These are phyloP conservation scores for Tenthredo mesomela DNA, from an alignment of 2,888 invertebrate species.

Conservation along the genomic window DNA sequence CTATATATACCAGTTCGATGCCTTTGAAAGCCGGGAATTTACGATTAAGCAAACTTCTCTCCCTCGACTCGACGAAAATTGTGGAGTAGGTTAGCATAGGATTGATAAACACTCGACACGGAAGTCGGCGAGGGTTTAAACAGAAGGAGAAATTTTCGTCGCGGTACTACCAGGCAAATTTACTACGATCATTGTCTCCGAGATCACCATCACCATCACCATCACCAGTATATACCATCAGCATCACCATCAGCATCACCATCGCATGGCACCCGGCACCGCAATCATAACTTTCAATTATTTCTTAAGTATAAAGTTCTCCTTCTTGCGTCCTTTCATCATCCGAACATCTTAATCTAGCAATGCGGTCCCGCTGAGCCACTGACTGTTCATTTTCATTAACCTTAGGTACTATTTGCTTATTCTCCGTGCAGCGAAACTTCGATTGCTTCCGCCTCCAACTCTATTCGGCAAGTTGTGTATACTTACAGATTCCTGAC, in stretches of 20 bases:
- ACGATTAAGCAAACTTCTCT: not conserved
- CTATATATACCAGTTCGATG: not conserved
- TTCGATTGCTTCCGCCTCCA: constrained; percentile 35
- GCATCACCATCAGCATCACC: not conserved
- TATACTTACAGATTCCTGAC: not conserved
- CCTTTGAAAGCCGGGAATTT: not conserved
- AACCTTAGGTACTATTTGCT: not conserved
- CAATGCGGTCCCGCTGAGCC: not conserved
- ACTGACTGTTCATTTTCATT: constrained; percentile 22
- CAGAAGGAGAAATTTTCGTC: not conserved
- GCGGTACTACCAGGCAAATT: constrained; percentile 4
- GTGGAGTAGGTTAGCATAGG: not conserved
- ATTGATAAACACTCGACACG: constrained; percentile 25
- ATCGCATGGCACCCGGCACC: not conserved
- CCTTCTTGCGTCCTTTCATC: constrained; percentile 11
- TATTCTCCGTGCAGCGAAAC: constrained; percentile 1
- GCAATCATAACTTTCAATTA: constrained; percentile 42
- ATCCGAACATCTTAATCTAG: constrained; percentile 20
- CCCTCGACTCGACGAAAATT: not conserved
- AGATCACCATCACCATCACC: constrained; percentile 1
- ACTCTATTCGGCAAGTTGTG: not conserved
- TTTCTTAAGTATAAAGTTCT: constrained; percentile 22
- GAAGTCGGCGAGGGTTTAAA: constrained; percentile 9
- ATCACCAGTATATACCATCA: too few relatives aligned
- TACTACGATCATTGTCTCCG: constrained; percentile 17